These are phyloP conservation scores for Pelagia noctiluca DNA, from an alignment of 30 jellyfish, hydroid and myxozoan genomes.

Conservation along the genomic window DNA sequence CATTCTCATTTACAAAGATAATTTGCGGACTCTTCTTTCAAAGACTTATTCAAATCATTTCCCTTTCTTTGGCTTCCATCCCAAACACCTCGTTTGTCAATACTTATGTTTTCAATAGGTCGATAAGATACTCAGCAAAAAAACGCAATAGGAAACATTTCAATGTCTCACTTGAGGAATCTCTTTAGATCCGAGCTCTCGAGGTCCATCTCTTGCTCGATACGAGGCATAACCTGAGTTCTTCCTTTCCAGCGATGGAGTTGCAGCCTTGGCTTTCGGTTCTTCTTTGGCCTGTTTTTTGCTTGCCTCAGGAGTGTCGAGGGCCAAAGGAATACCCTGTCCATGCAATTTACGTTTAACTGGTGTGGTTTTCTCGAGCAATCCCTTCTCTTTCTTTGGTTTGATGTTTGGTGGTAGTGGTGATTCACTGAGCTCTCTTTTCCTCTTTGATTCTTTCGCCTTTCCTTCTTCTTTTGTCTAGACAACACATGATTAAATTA, in stretches of 20 bases:
- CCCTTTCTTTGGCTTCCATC: neutral
- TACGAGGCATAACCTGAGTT: conserved; percentile 69
- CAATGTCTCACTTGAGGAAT: conserved; percentile 76
- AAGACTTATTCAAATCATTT: neutral
- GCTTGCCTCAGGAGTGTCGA: neutral
- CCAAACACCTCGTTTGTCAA: too few relatives aligned
- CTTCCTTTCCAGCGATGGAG: conserved; percentile 55
- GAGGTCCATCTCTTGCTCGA: conserved; percentile 90
- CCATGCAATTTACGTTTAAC: neutral
- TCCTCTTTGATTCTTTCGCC: conserved; percentile 4
- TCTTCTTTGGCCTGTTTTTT: neutral
- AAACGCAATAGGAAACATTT: neutral
- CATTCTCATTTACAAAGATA: too few relatives aligned
- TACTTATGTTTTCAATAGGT: too few relatives aligned
- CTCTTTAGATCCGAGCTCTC: conserved; percentile 93
- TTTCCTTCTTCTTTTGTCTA: neutral
- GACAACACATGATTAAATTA: neutral
- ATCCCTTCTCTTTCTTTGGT: neutral
- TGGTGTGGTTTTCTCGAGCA: neutral
- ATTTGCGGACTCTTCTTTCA: too few relatives aligned
- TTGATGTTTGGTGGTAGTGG: conserved; percentile 25
- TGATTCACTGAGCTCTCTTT: conserved; percentile 11
- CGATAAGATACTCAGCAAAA: neutral
- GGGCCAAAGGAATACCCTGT: neutral
- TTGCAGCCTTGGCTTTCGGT: conserved; percentile 2